A percentile compares a stretch with the other conserved stretches of the same genome.
phyloP scores from a whole-genome alignment of 2,113 vertebrate genomes.

The Antechinus flavipes region DNA sequence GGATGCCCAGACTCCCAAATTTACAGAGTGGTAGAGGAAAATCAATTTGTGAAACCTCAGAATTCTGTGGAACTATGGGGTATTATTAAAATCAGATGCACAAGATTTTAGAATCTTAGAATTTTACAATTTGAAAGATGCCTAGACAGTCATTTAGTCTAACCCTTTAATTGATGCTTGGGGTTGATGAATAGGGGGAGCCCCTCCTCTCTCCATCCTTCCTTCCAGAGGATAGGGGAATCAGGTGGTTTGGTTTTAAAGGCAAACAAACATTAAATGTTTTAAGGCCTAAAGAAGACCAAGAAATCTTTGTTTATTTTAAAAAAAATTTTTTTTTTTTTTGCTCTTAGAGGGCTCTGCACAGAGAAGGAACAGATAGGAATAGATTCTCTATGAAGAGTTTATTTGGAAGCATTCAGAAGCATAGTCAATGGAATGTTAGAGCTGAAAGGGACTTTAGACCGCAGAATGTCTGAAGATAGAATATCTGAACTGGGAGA shows the following conservation, averaged over 20 bases:
- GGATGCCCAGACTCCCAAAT: background rate
- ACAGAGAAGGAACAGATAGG: background rate
- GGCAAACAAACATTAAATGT: slow-evolving; percentile 2
- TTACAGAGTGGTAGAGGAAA: background rate
- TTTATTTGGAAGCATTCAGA: background rate
- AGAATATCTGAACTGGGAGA: background rate
- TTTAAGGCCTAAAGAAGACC: slow-evolving; percentile 2
- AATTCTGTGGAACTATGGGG: background rate
- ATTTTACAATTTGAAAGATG: background rate
- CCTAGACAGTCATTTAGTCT: background rate
- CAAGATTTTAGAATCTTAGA: background rate
- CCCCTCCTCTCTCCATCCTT: background rate
- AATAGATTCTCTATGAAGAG: background rate
- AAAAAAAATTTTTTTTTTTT: background rate
- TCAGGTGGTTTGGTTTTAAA: slow-evolving; percentile 2
- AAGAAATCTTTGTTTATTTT: background rate
- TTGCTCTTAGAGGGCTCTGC: background rate
- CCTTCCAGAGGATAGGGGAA: background rate
- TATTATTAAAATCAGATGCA: background rate
- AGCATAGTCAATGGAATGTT: background rate
- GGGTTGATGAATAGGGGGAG: background rate
- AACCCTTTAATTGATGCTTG: background rate
- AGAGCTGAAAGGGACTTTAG: background rate
- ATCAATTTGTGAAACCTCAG: background rate
- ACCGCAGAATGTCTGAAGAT: background rate